Base-by-base conservation (phyloP, 2,888 invertebrate species). In the Spodoptera picta region DNA sequence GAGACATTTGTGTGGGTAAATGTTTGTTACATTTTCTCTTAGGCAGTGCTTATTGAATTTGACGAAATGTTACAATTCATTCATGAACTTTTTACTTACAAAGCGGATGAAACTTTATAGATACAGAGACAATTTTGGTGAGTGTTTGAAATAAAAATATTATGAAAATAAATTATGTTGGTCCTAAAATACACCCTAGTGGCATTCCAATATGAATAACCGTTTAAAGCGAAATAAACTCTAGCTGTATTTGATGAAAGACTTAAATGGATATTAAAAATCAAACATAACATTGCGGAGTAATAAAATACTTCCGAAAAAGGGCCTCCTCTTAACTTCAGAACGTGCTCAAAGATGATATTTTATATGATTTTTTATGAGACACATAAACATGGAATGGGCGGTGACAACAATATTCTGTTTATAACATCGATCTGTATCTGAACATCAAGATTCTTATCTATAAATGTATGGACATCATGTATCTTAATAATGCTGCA, bases 331-430 rank as follows among this genome's bases (percentile, higher is more conserved):
- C 80, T 80, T 80, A 80, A 81, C 65, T 65, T 65, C 64, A 64
- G 54, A 60, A 68, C 73, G 67, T 71, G 66, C 66, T 45, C 55
- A 50, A 69, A 59, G 77, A 70, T 69, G 77, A 74, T 81, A 82
- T 81, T 75, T 36, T 74, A 80, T 79, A 83, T 84, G 59, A 78
- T 76, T 71, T 76, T 84, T 85, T 84, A 85, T 73, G 83, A 78
- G 70, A 67, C 59, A 61, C 68, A 74, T 71, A 76, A 75, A 85
- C 85, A 85, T 58, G 83, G 50, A 67, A 84, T 79, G 78, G 85
- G 85, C 84, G 85, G 80, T 58, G 74, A 69, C 77, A 65, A 52
- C 70, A 69, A 60, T 79, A 66, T 77, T 76, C 77, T 77, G 81
- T 82, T 77, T 72, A 73, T 73, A 70, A 61, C 78, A 69, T 70